Evolutionary conservation across 92 coral and sea anemone genomes (phyloP).

Genomic region (Actinernus sp.): DNA sequence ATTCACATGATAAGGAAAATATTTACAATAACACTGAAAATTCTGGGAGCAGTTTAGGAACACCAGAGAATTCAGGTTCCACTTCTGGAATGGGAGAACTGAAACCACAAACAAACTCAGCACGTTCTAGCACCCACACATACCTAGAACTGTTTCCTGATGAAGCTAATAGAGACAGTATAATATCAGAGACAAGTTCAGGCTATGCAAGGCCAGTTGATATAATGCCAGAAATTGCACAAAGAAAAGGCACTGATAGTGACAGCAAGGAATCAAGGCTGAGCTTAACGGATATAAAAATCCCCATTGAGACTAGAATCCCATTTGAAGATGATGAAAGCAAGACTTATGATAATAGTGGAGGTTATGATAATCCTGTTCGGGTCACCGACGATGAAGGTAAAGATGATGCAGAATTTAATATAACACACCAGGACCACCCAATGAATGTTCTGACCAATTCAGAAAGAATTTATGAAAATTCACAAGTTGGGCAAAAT

Average conservation of each 20-base stretch:
- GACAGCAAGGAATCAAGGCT: slow-evolving; percentile 3
- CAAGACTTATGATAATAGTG: background rate
- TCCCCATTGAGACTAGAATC: slow-evolving; percentile 24
- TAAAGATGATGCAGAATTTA: background rate
- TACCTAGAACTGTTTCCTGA: slow-evolving; percentile 71
- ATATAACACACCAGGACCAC: background rate
- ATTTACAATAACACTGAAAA: slow-evolving; percentile 24
- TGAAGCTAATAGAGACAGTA: slow-evolving; percentile 53
- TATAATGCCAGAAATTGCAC: slow-evolving; percentile 24
- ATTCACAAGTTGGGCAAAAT: background rate
- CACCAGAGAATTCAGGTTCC: slow-evolving; percentile 56
- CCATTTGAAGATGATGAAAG: slow-evolving; percentile 7
- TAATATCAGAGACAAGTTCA: slow-evolving; percentile 87
- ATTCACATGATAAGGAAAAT: slow-evolving; percentile 34
- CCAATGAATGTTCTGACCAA: background rate
- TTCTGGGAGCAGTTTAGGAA: slow-evolving; percentile 60
- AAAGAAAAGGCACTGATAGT: background rate
- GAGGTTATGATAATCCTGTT: slow-evolving; percentile 31
- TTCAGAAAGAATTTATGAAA: background rate
- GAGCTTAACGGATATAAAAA: slow-evolving; percentile 48
- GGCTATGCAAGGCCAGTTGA: slow-evolving; percentile 91
- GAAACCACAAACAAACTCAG: slow-evolving; percentile 38
- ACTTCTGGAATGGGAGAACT: slow-evolving; percentile 32
- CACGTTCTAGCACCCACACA: slow-evolving; percentile 74
- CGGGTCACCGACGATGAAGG: slow-evolving; percentile 16